A percentile compares a stretch with the other conserved stretches of the same genome.
phyloP scores from a whole-genome alignment of 1,140 invertebrate species.

The Arion vulgaris region DNA sequence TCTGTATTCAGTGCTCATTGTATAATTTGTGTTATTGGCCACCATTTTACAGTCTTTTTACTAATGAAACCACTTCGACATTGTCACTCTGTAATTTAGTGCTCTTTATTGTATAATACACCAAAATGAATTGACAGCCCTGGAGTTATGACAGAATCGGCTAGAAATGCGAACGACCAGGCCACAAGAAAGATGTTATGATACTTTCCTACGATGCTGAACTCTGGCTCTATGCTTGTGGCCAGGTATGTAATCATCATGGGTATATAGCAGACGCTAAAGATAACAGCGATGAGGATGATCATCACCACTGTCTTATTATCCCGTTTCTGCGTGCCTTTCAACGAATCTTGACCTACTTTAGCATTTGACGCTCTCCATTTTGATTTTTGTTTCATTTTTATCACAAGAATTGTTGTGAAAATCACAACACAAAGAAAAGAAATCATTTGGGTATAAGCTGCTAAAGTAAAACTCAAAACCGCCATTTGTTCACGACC shows the following conservation, averaged over 20 bases:
- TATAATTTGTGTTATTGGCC: too few species aligned
- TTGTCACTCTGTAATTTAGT: too few species aligned
- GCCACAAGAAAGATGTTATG: background rate
- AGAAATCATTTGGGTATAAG: background rate
- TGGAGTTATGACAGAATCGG: too few species aligned
- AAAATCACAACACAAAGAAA: background rate
- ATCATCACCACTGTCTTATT: background rate
- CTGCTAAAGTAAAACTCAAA: background rate
- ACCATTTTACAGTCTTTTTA: too few species aligned
- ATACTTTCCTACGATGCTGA: background rate
- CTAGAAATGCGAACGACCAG: background rate
- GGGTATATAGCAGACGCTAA: background rate
- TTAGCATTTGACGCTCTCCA: background rate
- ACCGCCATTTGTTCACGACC: background rate
- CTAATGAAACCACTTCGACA: too few species aligned
- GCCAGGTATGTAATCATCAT: background rate
- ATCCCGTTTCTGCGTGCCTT: background rate
- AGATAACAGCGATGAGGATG: background rate
- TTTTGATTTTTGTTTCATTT: background rate
- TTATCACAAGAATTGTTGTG: background rate
- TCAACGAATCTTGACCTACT: background rate
- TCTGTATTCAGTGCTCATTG: too few species aligned
- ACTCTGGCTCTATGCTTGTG: background rate
- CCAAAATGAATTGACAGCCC: too few species aligned
- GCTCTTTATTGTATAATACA: too few species aligned